Percentiles rank a stretch among this genome's conserved stretches.
phyloP scores from a whole-genome alignment of 2,888 invertebrate species.

The Troides aeacus region DNA sequence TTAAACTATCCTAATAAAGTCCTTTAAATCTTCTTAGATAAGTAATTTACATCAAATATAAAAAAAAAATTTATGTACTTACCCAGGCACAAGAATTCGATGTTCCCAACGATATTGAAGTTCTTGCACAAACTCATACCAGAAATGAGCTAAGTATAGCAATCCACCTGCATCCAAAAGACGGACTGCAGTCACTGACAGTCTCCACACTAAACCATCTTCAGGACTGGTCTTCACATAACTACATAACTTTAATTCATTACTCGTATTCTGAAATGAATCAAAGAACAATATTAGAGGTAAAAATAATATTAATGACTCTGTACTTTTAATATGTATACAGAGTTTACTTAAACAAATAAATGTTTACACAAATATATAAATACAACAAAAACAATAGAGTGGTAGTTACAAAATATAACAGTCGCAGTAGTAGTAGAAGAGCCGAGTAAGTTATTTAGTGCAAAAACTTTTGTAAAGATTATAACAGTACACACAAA shows the following conservation, averaged over 20 bases:
- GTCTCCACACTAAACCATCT: conserved; percentile 89
- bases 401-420: background rate
- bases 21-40: background rate
- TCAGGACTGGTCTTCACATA: conserved; percentile 88
- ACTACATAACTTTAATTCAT: conserved; percentile 64
- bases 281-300: background rate
- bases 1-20: too few species aligned
- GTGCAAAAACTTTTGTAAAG: too few species aligned
- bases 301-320: background rate
- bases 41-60: background rate
- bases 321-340: too few species aligned
- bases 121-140: conserved; percentile 96
- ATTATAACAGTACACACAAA: too few species aligned
- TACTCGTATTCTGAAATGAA: conserved; percentile 67
- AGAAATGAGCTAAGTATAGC: conserved; percentile 90
- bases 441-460: too few species aligned
- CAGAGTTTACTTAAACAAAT: too few species aligned
- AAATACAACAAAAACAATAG: too few species aligned
- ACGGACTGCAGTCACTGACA: conserved; percentile 87
- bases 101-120: conserved; percentile 95
- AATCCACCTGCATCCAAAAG: conserved; percentile 88
- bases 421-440: too few species aligned
- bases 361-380: too few species aligned
- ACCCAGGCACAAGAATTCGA: conserved; percentile 89
- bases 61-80: conserved; percentile 78